Conservation (phyloP, 1,140 invertebrate species). For the Carcinoscorpius rotundicauda region DNA sequence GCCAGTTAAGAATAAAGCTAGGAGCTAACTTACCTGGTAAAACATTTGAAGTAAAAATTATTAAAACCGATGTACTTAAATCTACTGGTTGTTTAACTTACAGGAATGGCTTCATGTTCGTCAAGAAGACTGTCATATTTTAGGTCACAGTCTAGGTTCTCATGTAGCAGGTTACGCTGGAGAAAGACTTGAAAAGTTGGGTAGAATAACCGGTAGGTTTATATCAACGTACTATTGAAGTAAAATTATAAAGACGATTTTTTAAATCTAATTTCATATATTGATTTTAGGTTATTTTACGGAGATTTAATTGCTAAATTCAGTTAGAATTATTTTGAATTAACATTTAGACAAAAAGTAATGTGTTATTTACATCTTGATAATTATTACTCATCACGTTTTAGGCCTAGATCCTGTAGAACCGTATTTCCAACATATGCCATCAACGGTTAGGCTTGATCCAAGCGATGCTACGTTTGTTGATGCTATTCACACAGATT, state of each 20-base stretch:
- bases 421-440: constrained; percentile 78
- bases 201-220: constrained; percentile 31
- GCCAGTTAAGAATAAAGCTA: too few relatives aligned
- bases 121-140: constrained; percentile 27
- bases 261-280: background rate
- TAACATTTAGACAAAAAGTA: too few relatives aligned
- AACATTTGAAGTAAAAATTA: too few relatives aligned
- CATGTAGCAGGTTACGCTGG: constrained; percentile 34
- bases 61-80: too few relatives aligned
- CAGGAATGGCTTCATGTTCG: constrained; percentile 37
- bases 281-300: background rate
- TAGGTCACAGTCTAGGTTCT: constrained; percentile 35
- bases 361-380: too few relatives aligned
- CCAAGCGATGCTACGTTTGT: constrained; percentile 68
- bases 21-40: too few relatives aligned
- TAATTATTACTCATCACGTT: constrained; percentile 6
- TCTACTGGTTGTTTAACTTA: too few relatives aligned
- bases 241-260: too few relatives aligned
- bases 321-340: too few relatives aligned
- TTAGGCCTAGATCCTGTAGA: constrained; percentile 66
- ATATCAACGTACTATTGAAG: too few relatives aligned
- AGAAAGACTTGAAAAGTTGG: constrained; percentile 23
- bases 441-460: constrained; percentile 56
- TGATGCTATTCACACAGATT: constrained; percentile 78
- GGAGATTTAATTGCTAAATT: too few relatives aligned